Evolutionary conservation across 2,113 vertebrate species (phyloP).

Genomic region (Ctenodactylus gundi): DNA sequence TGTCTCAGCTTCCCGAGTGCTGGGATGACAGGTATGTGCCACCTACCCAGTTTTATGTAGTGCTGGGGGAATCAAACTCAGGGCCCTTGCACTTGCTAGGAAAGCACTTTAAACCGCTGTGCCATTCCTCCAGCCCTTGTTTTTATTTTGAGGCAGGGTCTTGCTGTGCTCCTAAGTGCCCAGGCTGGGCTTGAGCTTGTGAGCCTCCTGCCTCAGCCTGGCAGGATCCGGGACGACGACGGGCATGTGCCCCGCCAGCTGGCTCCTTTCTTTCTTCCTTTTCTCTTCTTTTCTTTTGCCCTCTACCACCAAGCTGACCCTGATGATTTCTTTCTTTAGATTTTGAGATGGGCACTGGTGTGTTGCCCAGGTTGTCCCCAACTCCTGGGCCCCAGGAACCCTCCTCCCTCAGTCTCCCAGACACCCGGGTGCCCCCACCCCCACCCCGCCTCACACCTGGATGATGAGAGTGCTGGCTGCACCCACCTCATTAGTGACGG

Average conservation of each 20-base stretch:
- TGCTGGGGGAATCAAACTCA: no score
- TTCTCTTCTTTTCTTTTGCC: accelerated
- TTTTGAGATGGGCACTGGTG: neutral
- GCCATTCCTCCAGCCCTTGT: no score
- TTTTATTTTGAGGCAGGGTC: neutral
- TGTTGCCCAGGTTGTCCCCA: no score
- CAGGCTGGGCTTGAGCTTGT: neutral
- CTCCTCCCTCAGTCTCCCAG: neutral
- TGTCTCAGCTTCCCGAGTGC: no score
- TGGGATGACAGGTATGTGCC: no score
- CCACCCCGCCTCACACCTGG: no score
- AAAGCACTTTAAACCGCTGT: no score
- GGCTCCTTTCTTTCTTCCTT: neutral
- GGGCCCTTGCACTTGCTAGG: no score
- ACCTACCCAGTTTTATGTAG: no score
- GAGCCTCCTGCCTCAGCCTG: neutral
- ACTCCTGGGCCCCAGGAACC: neutral
- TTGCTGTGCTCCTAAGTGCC: neutral
- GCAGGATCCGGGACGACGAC: neutral
- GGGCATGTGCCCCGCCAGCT: neutral
- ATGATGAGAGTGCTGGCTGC: no score
- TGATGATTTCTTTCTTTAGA: neutral
- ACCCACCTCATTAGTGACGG: neutral
- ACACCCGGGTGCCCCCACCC: no score
- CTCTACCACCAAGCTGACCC: neutral